Conservation (phyloP, 2,113 vertebrate genomes). For the Lophotis ruficrista region DNA sequence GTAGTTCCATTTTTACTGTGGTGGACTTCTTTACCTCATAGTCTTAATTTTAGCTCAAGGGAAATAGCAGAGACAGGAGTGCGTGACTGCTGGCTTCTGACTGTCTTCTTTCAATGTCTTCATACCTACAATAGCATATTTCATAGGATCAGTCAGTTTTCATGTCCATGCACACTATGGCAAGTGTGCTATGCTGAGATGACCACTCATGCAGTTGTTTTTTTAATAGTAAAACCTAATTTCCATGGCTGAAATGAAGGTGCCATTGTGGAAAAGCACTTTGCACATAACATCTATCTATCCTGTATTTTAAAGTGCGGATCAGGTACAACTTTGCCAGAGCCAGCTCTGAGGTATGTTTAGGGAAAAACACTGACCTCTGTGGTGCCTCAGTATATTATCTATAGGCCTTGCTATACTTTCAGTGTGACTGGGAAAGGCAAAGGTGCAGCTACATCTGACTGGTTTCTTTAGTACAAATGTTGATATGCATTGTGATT, state of each 20-base stretch:
- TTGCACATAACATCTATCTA: background rate
- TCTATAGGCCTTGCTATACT: background rate
- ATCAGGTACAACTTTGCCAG: background rate
- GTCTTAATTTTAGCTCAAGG: background rate
- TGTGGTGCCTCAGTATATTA: background rate
- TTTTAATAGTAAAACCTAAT: background rate
- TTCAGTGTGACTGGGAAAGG: too few species aligned
- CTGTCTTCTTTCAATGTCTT: background rate
- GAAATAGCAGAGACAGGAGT: background rate
- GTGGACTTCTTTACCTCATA: background rate
- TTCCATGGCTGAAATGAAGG: background rate
- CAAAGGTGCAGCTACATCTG: too few species aligned
- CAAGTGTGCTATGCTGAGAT: background rate
- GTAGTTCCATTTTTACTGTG: background rate
- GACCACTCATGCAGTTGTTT: background rate
- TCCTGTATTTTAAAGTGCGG: background rate
- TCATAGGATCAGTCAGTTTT: background rate
- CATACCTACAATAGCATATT: background rate
- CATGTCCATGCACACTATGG: too few species aligned
- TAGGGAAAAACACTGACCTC: background rate
- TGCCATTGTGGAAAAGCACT: background rate
- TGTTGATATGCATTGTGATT: too few species aligned
- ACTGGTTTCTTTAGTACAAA: too few species aligned
- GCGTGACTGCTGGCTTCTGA: background rate
- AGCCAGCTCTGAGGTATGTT: background rate